Evolutionary conservation across 2,113 vertebrate genomes (phyloP), one percentile per base, ranked within the genome.

Genomic region (Oryzias celebensis): DNA sequence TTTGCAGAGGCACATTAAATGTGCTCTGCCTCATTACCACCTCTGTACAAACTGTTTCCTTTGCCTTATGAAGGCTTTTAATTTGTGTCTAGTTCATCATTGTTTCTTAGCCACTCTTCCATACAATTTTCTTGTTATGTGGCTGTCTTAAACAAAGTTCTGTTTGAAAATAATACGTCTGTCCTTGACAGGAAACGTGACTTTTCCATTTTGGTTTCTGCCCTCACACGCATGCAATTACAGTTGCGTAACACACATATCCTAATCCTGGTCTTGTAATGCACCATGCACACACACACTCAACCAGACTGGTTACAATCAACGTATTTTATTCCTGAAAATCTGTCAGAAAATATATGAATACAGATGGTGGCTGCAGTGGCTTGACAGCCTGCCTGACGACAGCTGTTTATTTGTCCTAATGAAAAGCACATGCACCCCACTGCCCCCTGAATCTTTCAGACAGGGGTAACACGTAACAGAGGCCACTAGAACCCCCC

Each of bases 331-430:
- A 85, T 90, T 90, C 89, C 84, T 91, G 90, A 65, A 81, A 86
- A 90, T 88, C 89, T 91, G 92, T 94, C 91, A 92, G 61, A 90
- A 90, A 87, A 88, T 81, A 90, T 91, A 94, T 94, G 92, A 93
- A 93, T 95, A 93, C 90, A 94, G 90, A 93, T 91, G 89, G 81
- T 87, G 75, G 65, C 28, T 23, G 50, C 79, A 73, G 89, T 79
- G 15, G 44, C 65, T 24, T 65, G 77, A 71, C 70, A 68, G 74
- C 86, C 89, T 17, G 57, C 52, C 20, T 84, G 85, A 90, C 71
- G 90, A 91, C 91, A 90, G 91, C 89, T 93, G 90, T 94, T 94
- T 91, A 92, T 94, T 94, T 92, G 91, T 92, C 91, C 92, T 91
- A 93, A 93, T 93, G 91, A 91, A 93, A 91, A 89, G 75, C 58